Evolutionary conservation across 2,797 vertebrate species (phyloP), one percentile per base, ranked within the genome.

Genomic region (Thalassophryne amazonica): DNA sequence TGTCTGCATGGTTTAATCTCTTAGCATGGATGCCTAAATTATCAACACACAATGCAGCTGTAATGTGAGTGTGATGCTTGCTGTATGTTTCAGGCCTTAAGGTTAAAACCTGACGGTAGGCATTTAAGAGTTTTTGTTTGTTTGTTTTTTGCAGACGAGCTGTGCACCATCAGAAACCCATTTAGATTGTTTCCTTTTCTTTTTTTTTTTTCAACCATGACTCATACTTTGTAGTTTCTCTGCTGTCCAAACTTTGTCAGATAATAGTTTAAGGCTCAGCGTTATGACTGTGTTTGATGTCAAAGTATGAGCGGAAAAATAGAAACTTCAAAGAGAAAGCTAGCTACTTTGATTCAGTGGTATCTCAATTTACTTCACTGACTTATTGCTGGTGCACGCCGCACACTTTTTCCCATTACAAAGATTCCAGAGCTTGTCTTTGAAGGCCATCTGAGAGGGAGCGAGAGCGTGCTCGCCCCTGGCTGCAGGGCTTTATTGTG

Each of bases 281-380:
- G 74, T 57, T 55, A 49, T 39, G 52, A 63, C 70, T 73, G 69
- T 63, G 76, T 87, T 90, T 90, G 88, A 91, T 88, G 88, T 86
- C 14, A 43, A 64, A 76, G 75, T 62, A 81, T 80, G 71, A 60
- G 39, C 61, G 52, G 66, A 86, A 87, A 91, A 87, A 91, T 89
- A 85, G 84, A 78, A 88, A 88, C 88, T 87, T 88, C 83, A 88
- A 86, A 90, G 85, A 58, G 47, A 71, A 46, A 20, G 59, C 66
- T 41, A 62, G 74, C 64, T 73, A 76, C 84, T 83, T 78, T 82
- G 75, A 82, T 77, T 80, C 63, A 60, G 64, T 81, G 68, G 71
- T 82, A 74, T 84, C 79, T 84, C 76, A 68, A 60, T 86, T 85
- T 82, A 67, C 78, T 64, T 82, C 58, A 52, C 60, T 80, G 73